Evolutionary conservation across 2,113 vertebrate genomes (phyloP), one percentile per base, ranked within the genome.

Genomic region (Dascyllus trimaculatus): DNA sequence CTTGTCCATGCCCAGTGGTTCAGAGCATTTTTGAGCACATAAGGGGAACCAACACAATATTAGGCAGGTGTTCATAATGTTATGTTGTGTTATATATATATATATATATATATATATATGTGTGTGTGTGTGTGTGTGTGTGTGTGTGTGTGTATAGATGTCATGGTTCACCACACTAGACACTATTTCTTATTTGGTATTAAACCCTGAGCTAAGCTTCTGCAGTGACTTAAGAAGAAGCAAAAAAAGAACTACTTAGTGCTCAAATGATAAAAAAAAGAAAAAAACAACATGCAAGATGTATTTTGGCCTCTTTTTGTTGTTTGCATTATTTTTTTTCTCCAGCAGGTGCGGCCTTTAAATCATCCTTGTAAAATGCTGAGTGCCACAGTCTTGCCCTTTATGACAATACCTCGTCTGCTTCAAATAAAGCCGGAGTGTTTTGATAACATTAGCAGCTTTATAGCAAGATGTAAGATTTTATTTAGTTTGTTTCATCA

Each of bases 361-460:
- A 78, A 70, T 73, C 48, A 40, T 62, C n/a, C 71, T 48, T 56
- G 35, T 51, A 59, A 85, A 88, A 59, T 25, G 43, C 60, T 35
- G 43, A 53, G 68, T 56, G 67, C 48, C 56, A 69, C 46, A 15
- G 60, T 40, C 53, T 38, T 73, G 70, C 69, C 76, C 83, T 86
- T 79, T 79, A 54, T 76, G 71, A 86, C 71, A 67, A 21, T 53
- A 69, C 40, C 59, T 32, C 24, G 59, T 72, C 63, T 62, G 24
- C 77, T 78, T 76, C 71, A 81, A 85, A 85, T 81, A 57, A 84
- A 80, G 53, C 14, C 52, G 21, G 26, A 18, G 2, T 64, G 53
- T 80, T 80, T 75, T 71, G 70, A 78, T 57, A 71, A 63, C 59
- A 26, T 64, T 35, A 25, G 25, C 67, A 64, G 57, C 59, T 87